Conservation (phyloP, 2,888 invertebrate genomes). For the Noctua pronuba region DNA sequence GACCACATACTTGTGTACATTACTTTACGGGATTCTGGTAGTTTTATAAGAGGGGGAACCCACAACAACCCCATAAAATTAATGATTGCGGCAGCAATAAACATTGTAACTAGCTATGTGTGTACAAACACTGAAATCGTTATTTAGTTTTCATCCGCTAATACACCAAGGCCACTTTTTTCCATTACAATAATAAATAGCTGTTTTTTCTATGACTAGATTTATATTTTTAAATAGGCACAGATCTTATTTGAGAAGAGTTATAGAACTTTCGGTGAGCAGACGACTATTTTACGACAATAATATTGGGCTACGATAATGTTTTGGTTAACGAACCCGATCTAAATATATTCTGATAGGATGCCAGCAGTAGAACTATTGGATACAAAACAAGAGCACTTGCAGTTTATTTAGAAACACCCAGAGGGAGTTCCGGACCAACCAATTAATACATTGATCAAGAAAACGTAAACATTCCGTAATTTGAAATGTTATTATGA, state of each 20-base stretch:
- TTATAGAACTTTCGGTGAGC: background rate
- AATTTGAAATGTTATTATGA: conserved; percentile 14
- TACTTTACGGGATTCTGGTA: conserved; percentile 14
- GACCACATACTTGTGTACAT: background rate
- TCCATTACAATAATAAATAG: conserved; percentile 38
- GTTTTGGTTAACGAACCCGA: conserved; percentile 59
- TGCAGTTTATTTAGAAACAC: conserved; percentile 50
- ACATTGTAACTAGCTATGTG: conserved; percentile 30
- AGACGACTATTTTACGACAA: conserved; percentile 33
- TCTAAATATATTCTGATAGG: conserved; percentile 55
- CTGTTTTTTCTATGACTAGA: conserved; percentile 16
- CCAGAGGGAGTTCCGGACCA: conserved; percentile 29
- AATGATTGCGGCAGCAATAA: conserved; percentile 47
- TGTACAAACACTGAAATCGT: conserved; percentile 43
- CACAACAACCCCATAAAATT: conserved; percentile 38
- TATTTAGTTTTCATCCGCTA: conserved; percentile 42
- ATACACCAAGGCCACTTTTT: conserved; percentile 59
- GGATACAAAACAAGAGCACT: conserved; percentile 30
- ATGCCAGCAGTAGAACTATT: conserved; percentile 50
- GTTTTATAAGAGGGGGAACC: conserved; percentile 24
- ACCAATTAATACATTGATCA: conserved; percentile 48
- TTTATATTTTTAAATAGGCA: conserved; percentile 17
- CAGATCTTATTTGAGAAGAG: conserved; percentile 20
- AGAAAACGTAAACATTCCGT: conserved; percentile 11
- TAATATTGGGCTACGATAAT: conserved; percentile 41